A percentile compares a stretch with the other conserved stretches of the same genome.
Conservation (phyloP, 1,140 invertebrate species). For the Tyrophagus putrescentiae region DNA sequence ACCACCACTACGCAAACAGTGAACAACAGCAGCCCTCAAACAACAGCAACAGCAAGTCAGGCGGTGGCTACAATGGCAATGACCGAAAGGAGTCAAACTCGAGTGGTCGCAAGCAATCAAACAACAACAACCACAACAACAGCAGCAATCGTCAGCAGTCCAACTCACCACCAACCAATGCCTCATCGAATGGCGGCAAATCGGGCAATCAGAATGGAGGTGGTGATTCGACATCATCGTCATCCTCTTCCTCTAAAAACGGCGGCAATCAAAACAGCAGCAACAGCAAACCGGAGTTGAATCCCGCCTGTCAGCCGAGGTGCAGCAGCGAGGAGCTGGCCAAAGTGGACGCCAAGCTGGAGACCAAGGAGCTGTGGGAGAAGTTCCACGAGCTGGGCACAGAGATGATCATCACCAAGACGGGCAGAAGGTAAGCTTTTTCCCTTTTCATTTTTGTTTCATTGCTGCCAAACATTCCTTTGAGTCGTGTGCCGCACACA, state of each 20-base stretch:
- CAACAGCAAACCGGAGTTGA: slow-evolving; percentile 16
- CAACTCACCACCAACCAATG: not conserved
- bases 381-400: slow-evolving; percentile 88
- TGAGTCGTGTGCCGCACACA: not conserved
- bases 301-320: slow-evolving; percentile 27
- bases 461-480: not conserved
- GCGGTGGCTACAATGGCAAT: too few relatives aligned
- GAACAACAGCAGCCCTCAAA: too few relatives aligned
- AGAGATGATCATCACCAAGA: slow-evolving; percentile 99
- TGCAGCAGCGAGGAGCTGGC: slow-evolving; percentile 49
- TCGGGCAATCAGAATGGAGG: not conserved
- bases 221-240: slow-evolving; percentile 1
- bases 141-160: too few relatives aligned
- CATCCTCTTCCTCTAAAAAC: too few relatives aligned
- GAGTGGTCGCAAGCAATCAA: not conserved
- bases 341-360: slow-evolving; percentile 67
- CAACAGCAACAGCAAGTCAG: too few relatives aligned
- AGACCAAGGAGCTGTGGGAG: slow-evolving; percentile 80
- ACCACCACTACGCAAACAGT: too few relatives aligned
- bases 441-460: too few relatives aligned
- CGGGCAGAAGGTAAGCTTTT: slow-evolving; percentile 47
- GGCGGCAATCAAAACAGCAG: not conserved
- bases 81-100: slow-evolving; percentile 1
- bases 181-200: not conserved
- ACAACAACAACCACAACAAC: not conserved